Conservation (phyloP, 2,797 vertebrate species). For the Phoeniculus purpureus region DNA sequence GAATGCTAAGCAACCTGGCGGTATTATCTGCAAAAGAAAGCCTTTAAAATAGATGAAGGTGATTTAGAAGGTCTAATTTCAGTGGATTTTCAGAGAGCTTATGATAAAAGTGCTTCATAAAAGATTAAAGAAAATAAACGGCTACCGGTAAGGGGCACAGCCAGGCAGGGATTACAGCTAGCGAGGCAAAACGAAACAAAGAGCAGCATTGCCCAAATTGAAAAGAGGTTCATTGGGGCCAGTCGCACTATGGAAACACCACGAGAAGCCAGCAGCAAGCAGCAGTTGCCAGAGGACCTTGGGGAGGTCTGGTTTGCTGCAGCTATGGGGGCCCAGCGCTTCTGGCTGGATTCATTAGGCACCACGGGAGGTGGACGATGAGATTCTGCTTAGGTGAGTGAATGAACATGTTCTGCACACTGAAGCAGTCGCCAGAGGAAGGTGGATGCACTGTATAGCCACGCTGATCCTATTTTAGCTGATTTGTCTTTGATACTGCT, state of each 20-base stretch:
- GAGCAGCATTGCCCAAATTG: background rate
- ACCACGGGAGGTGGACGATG: rapidly evolving
- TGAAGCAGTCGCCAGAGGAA: background rate
- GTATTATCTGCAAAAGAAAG: conserved; percentile 49
- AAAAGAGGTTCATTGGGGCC: background rate
- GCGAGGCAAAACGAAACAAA: conserved; percentile 11
- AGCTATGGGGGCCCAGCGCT: rapidly evolving
- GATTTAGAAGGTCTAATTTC: conserved; percentile 69
- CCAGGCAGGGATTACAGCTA: conserved; percentile 15
- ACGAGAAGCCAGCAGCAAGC: background rate
- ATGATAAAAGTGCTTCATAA: conserved; percentile 61
- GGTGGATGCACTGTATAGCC: background rate
- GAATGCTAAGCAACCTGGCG: conserved; percentile 43
- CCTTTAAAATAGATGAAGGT: conserved; percentile 71
- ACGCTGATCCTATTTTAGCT: background rate
- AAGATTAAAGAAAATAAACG: conserved; percentile 66
- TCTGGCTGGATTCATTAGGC: background rate
- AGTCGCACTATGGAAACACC: rapidly evolving
- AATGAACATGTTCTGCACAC: background rate
- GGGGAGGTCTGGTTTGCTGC: background rate
- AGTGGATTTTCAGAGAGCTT: conserved; percentile 52
- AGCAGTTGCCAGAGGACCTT: background rate
- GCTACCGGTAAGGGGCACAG: background rate
- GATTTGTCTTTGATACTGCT: background rate
- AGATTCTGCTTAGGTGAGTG: background rate